phyloP scores from a whole-genome alignment of 2,888 invertebrate genomes.

The Druceiella hillmani region DNA sequence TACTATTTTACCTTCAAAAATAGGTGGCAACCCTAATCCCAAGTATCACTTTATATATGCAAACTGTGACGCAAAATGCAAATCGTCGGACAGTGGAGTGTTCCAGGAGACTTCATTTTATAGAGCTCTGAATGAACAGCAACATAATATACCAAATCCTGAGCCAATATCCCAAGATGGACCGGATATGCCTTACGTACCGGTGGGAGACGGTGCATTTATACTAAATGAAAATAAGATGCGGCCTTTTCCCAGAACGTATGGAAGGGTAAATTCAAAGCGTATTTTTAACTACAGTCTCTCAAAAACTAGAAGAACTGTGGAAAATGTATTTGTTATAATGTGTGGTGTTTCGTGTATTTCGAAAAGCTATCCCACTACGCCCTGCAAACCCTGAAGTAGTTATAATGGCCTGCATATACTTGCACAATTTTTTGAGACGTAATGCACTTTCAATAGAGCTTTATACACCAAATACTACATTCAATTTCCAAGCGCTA shows the following conservation, averaged over 20 bases:
- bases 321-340: conserved; percentile 23
- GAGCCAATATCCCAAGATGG: conserved; percentile 23
- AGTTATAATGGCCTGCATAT: conserved; percentile 22
- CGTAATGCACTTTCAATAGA: conserved; percentile 12
- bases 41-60: conserved; percentile 25
- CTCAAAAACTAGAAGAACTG: conserved; percentile 22
- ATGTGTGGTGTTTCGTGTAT: conserved; percentile 26
- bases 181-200: conserved; percentile 22
- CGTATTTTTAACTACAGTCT: conserved; percentile 25
- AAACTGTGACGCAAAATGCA: conserved; percentile 25
- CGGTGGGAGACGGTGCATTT: conserved; percentile 29
- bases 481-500: no score
- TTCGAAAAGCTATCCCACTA: conserved; percentile 23
- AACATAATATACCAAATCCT: conserved; percentile 22
- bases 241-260: conserved; percentile 25
- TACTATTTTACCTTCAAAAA: no score
- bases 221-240: conserved; percentile 26
- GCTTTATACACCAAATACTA: conserved; percentile 5
- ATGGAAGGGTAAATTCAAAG: conserved; percentile 22
- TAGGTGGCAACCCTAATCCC: no score
- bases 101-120: conserved; percentile 26
- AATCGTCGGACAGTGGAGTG: conserved; percentile 26
- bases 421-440: conserved; percentile 21
- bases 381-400: conserved; percentile 23
- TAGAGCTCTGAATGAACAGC: conserved; percentile 22